Evolutionary conservation across 2,113 vertebrate species (phyloP), one percentile per base, ranked within the genome.

Genomic region (Amblyornis subalaris): DNA sequence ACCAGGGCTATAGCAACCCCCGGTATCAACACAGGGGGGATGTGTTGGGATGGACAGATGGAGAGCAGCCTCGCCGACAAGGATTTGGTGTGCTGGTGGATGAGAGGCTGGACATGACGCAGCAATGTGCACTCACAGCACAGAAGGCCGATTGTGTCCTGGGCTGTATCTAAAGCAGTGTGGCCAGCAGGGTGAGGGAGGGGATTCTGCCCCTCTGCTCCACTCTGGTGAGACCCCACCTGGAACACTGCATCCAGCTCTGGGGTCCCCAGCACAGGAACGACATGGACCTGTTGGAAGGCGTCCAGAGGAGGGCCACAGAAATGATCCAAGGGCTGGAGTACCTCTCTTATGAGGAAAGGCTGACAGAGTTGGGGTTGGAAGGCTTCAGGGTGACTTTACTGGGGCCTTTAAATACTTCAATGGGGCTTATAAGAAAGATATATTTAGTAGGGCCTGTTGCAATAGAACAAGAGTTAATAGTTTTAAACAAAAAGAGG

Each of bases 261-360:
- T n/a, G 67, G 26, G 24, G 9, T 3, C 8, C 9, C 4, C 51
- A 17, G 26, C 14, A 10, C 17, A 51, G 11, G 21, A 16, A 55
- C 10, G 44, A 72, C 2, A 16, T 3, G 4, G 4, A 53, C 1
- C 3, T n/a, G 48, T 0, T 29, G n/a, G 21, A 64, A 4, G 1
- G 1, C 2, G 14, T 8, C 23, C 21, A 77, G 26, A 77, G 15
- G 3, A 85, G 3, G 4, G 21, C 9, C n/a, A 74, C 8, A n/a
- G 36, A 53, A 44, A 55, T 3, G 2, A 74, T 15, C 14, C 54
- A 50, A 26, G 18, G 10, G 9, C 2, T 45, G 18, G 33, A 74
- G 9, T 24, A 54, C 4, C 7, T 8, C 21, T 38, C 24, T 20
- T 74, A 8, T 7, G 8, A 61, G 3, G 14, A 78, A 17, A 74